Conservation (phyloP, 2,888 invertebrate genomes). For the Bellardia bayeri region DNA sequence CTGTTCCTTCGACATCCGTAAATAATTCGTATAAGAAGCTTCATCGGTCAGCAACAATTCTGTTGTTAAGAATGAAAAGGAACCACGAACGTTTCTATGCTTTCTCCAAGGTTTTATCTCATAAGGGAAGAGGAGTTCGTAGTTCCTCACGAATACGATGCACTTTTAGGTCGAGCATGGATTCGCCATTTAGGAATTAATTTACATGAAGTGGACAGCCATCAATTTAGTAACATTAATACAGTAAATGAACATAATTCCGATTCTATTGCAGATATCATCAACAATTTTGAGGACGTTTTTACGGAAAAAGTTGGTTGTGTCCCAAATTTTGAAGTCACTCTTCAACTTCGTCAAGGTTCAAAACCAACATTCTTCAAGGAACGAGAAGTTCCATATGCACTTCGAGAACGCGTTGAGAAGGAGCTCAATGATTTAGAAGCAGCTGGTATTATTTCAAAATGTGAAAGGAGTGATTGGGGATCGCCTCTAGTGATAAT, state of each 20-base stretch:
- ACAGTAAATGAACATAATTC: too few species aligned
- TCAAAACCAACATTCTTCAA: slow-evolving; percentile 37
- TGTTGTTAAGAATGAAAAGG: too few species aligned
- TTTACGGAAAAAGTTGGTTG: slow-evolving; percentile 52
- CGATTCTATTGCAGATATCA: neutral
- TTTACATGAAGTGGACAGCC: slow-evolving; percentile 23
- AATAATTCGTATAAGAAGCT: too few species aligned
- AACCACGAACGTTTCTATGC: too few species aligned
- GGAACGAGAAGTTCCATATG: slow-evolving; percentile 65
- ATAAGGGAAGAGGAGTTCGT: too few species aligned
- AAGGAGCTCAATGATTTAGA: slow-evolving; percentile 35
- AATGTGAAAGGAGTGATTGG: too few species aligned
- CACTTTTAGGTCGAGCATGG: slow-evolving; percentile 55
- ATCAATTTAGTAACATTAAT: neutral
- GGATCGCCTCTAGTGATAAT: too few species aligned
- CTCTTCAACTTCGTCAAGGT: slow-evolving; percentile 20
- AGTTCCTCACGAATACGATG: neutral
- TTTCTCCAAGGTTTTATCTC: too few species aligned
- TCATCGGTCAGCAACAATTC: too few species aligned
- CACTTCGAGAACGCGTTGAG: slow-evolving; percentile 26
- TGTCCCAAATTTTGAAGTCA: slow-evolving; percentile 51
- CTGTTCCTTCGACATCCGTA: too few species aligned
- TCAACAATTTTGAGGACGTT: slow-evolving; percentile 10
- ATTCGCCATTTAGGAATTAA: slow-evolving; percentile 49
- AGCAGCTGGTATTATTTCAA: too few species aligned